These are phyloP conservation scores for Casuarius casuarius DNA, from an alignment of 2,113 vertebrate genomes.

Conservation along the genomic window DNA sequence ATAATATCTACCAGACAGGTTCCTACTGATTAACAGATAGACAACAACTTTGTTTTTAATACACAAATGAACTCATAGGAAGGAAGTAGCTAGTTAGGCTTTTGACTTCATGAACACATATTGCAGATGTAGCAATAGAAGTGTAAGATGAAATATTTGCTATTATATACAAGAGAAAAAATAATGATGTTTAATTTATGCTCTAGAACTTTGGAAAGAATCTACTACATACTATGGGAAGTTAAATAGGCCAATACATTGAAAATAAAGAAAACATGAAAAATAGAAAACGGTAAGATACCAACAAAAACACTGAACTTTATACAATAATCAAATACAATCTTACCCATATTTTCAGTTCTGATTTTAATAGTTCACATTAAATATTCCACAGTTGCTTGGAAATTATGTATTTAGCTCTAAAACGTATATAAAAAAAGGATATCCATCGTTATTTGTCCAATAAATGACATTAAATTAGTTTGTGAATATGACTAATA, in stretches of 20 bases:
- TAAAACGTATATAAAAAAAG: neutral
- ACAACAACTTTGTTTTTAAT: neutral
- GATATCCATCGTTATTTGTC: neutral
- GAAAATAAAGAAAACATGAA: neutral
- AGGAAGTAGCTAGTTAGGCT: neutral
- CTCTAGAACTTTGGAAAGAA: neutral
- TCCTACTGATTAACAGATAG: neutral
- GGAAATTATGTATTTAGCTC: neutral
- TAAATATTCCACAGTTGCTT: neutral
- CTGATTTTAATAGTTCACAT: neutral
- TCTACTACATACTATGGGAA: neutral
- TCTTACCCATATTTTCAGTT: neutral
- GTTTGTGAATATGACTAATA: neutral
- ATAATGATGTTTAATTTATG: neutral
- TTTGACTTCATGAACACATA: neutral
- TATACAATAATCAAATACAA: neutral
- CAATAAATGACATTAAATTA: neutral
- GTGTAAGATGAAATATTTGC: neutral
- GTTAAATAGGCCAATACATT: neutral
- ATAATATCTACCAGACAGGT: neutral
- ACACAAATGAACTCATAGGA: neutral
- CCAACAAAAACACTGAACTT: neutral
- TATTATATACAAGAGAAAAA: neutral
- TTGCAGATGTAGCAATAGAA: neutral
- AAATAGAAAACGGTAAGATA: neutral